Percentiles rank a stretch among this genome's conserved stretches.
Evolutionary conservation across 2,888 invertebrate genomes (phyloP).

Genomic region (Parascotia fuliginaria): DNA sequence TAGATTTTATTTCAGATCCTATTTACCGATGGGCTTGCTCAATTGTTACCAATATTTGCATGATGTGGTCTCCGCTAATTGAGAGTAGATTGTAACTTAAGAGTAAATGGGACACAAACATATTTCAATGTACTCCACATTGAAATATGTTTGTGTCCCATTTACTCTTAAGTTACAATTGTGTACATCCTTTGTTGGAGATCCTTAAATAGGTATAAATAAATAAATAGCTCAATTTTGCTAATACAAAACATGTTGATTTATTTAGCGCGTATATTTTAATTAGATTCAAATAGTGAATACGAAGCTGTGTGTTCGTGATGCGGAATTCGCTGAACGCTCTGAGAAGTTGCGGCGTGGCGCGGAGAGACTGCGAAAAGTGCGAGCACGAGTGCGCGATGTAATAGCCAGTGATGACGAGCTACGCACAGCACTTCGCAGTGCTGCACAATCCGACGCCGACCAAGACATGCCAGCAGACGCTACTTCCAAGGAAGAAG

Average conservation of each 20-base stretch:
- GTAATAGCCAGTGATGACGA: constrained; percentile 63
- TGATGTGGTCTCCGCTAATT: no score
- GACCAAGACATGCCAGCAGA: constrained; percentile 40
- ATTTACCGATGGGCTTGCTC: no score
- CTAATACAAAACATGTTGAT: no score
- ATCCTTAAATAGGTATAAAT: no score
- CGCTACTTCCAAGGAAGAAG: constrained; percentile 52
- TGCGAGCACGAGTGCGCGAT: constrained; percentile 63
- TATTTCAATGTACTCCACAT: no score
- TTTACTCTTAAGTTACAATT: no score
- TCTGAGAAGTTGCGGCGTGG: constrained; percentile 55
- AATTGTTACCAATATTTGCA: no score
- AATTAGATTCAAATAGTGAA: constrained; percentile 70
- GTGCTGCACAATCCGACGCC: constrained; percentile 42
- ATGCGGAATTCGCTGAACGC: constrained; percentile 65
- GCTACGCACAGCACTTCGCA: constrained; percentile 46
- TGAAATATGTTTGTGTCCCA: no score
- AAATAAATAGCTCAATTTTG: no score
- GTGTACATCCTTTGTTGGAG: no score
- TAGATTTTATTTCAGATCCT: neutral
- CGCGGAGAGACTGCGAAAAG: constrained; percentile 55
- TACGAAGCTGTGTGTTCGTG: constrained; percentile 67
- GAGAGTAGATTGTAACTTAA: no score
- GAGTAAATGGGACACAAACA: no score
- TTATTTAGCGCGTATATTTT: neutral